Base-by-base conservation (phyloP, 2,888 invertebrate species). In the Ditula angustiorana region DNA sequence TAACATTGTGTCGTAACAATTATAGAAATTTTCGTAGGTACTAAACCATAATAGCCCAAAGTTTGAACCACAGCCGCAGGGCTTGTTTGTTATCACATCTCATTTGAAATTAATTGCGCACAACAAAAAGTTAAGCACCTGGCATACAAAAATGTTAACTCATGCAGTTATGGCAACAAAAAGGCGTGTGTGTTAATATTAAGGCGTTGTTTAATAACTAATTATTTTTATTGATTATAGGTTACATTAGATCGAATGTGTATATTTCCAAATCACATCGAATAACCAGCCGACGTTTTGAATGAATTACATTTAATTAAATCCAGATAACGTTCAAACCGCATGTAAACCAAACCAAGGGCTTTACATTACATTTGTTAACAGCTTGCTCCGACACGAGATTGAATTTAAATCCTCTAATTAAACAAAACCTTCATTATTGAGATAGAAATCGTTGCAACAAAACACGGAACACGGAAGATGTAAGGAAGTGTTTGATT, bases 381-480 rank as follows among this genome's bases (percentile, higher is more conserved):
- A 47, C 28, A 23, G 11, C 16, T 61, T 53, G 13, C 24, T 26
- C 44, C 11, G 24, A 50, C 30, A 33, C 33, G 47, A 33, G 46
- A 56, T 47, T 49, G 49, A 56, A 30, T 28, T 41, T 56, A 16
- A 56, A 50, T 44, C 41, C 26, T 23, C 35, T 37, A 47, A 64
- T 53, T 53, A 53, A 33, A 35, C 33, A 33, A 37, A 52, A 10
- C 41, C 47, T 58, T 30, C 46, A 28, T 57, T 61, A n/a, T n/a
- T 37, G 37, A 52, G 53, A 33, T 30, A 16, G 30, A n/a, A 28
- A 33, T 19, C 16, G 24, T 33, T n/a, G 4, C n/a, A 49, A 67
- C 67, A 67, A 67, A 63, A 49, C 63, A n/a, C 67, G 67, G 67
- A 66, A 67, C 44, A 50, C 63, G 58, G 52, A 67, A 62, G 49